Percentiles rank a stretch among this genome's conserved stretches.
These are phyloP conservation scores for Rotaria socialis DNA, from an alignment of 2,888 invertebrate genomes.

Conservation along the genomic window DNA sequence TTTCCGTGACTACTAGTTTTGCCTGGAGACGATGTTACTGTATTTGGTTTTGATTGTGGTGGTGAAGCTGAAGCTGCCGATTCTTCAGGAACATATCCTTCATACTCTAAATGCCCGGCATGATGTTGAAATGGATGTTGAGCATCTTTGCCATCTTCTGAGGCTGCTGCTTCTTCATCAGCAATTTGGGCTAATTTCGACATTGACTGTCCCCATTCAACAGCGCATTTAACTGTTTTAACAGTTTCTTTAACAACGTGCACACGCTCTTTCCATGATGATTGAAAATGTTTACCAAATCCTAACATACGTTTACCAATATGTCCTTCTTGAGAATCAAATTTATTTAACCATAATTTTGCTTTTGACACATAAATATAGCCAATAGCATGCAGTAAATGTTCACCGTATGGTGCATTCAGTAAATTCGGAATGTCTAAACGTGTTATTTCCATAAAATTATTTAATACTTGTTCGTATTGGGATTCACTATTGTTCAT, in stretches of 20 bases:
- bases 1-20: background rate
- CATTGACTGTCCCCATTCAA: slow-evolving; percentile 21
- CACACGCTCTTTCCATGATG: slow-evolving; percentile 32
- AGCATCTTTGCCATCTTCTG: background rate
- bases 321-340: slow-evolving; percentile 25
- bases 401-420: background rate
- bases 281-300: background rate
- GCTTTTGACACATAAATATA: slow-evolving; percentile 19
- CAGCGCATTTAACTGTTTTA: slow-evolving; percentile 35
- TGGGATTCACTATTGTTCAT: background rate
- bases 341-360: background rate
- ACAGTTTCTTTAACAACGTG: slow-evolving; percentile 30
- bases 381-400: slow-evolving; percentile 10
- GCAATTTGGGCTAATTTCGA: slow-evolving; percentile 19
- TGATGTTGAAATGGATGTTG: slow-evolving; percentile 18
- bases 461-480: background rate
- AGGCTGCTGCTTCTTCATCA: background rate
- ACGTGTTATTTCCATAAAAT: background rate
- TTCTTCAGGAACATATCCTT: background rate
- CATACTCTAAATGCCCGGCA: slow-evolving; percentile 22
- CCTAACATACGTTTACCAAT: slow-evolving; percentile 19
- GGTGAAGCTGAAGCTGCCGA: background rate
- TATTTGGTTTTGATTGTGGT: background rate
- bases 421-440: slow-evolving; percentile 34
- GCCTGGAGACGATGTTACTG: background rate